Evolutionary conservation across 1,140 invertebrate genomes (phyloP), one percentile per base, ranked within the genome.

Genomic region (Planococcus citri): DNA sequence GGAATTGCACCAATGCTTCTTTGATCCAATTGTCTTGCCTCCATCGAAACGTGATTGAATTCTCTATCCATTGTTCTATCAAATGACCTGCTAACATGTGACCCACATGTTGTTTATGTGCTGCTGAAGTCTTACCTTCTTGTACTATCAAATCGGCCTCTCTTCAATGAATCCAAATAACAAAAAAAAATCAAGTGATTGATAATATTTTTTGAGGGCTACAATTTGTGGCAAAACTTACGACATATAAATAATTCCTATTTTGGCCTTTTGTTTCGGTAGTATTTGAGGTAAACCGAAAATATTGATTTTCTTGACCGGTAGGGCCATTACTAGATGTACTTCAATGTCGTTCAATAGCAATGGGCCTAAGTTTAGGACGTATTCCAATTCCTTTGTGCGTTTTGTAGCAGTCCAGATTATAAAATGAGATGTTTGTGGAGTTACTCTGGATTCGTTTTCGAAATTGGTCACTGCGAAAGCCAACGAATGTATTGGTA

Each of bases 171-270:
- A 20, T 17, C 3, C n/a, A n/a, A n/a, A n/a, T n/a, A n/a, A n/a
- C 41, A 17, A 51, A 51, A 17, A 51, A 51, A 51, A 4, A 20
- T 51, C 12, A 33, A 33, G 29, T 33, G 12, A 33, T 17, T 51
- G 2, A 51, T 14, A 51, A 51, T n/a, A n/a, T n/a, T n/a, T n/a
- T n/a, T n/a, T 51, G 41, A 51, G 17, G n/a, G n/a, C 41, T 9
- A 9, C 17, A 33, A 33, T 3, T 6, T 33, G 29, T 12, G 12
- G 12, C 12, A 14, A 17, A 51, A 64, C 60, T 64, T 64, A 64
- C 60, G 60, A 27, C 25, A 64, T 27, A 64, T 64, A 64, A 64
- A 64, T 64, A 10, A 64, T 64, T 24, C 60, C 60, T 20, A 64
- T 25, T 64, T 64, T 64, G 24, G 60, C 21, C 60, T 22, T 64